phyloP scores from a whole-genome alignment of 2,113 vertebrate genomes.

The Eublepharis macularius region DNA sequence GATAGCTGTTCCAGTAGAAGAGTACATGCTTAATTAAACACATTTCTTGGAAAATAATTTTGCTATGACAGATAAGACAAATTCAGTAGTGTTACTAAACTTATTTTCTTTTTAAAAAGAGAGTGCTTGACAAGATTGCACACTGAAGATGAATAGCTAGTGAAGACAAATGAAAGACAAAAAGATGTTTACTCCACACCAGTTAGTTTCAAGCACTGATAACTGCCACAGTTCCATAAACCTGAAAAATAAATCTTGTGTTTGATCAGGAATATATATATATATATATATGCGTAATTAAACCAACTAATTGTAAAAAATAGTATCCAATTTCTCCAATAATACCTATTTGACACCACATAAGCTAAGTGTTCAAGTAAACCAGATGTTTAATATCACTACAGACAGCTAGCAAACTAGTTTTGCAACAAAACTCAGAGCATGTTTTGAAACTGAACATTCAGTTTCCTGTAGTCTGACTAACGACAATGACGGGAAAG shows the following conservation, averaged over 20 bases:
- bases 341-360: background rate
- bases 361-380: background rate
- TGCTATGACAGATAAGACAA: slow-evolving; percentile 35
- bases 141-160: slow-evolving; percentile 12
- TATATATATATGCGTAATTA: background rate
- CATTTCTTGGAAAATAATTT: slow-evolving; percentile 38
- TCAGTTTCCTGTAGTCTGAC: too few species aligned
- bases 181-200: background rate
- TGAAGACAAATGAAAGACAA: background rate
- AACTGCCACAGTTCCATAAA: background rate
- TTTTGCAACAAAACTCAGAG: background rate
- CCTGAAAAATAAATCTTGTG: background rate
- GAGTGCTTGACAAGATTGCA: background rate
- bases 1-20: slow-evolving; percentile 27
- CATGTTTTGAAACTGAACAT: background rate
- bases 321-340: background rate
- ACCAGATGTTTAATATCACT: background rate
- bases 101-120: slow-evolving; percentile 32
- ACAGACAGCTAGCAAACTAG: background rate
- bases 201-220: background rate
- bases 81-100: slow-evolving; percentile 11
- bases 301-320: background rate
- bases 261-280: background rate
- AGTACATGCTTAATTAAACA: slow-evolving; percentile 44
- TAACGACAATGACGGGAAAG: too few species aligned